These are phyloP conservation scores for Leucophora obtusa DNA, from an alignment of 2,888 invertebrate species.

Conservation along the genomic window DNA sequence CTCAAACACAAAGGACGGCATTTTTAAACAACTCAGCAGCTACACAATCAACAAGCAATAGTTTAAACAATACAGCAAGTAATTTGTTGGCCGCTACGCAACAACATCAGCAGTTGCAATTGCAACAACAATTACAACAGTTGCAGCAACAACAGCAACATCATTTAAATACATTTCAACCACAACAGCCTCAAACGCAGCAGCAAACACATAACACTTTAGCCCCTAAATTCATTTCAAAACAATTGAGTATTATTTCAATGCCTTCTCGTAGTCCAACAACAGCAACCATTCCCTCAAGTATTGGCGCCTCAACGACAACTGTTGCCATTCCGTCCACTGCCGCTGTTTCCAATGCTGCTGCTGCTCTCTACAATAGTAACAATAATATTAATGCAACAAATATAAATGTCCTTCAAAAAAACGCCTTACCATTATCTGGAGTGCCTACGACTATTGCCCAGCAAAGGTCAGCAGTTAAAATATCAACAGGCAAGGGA, in stretches of 20 bases:
- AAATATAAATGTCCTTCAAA: constrained; percentile 68
- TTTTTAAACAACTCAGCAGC: constrained; percentile 50
- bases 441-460: constrained; percentile 77
- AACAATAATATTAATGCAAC: constrained; percentile 47
- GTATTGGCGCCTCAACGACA: constrained; percentile 67
- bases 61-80: constrained; percentile 40
- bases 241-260: constrained; percentile 75
- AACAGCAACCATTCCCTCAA: constrained; percentile 68
- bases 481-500: constrained; percentile 76
- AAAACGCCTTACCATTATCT: constrained; percentile 71
- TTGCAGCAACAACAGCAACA: constrained; percentile 55
- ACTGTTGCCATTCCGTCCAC: constrained; percentile 72
- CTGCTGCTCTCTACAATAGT: constrained; percentile 51
- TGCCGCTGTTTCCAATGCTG: constrained; percentile 56
- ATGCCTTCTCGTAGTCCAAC: constrained; percentile 70
- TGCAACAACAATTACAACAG: constrained; percentile 57
- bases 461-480: constrained; percentile 74
- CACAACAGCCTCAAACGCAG: constrained; percentile 64
- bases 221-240: constrained; percentile 73
- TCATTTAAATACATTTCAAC: constrained; percentile 59
- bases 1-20: constrained; percentile 41
- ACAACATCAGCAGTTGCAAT: constrained; percentile 49
- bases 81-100: constrained; percentile 45
- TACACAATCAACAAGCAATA: constrained; percentile 46
- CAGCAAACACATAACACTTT: constrained; percentile 49